Percentiles rank a stretch among this genome's conserved stretches.
Evolutionary conservation across 2,797 vertebrate species (phyloP).

Genomic region (Urosaurus nigricauda): DNA sequence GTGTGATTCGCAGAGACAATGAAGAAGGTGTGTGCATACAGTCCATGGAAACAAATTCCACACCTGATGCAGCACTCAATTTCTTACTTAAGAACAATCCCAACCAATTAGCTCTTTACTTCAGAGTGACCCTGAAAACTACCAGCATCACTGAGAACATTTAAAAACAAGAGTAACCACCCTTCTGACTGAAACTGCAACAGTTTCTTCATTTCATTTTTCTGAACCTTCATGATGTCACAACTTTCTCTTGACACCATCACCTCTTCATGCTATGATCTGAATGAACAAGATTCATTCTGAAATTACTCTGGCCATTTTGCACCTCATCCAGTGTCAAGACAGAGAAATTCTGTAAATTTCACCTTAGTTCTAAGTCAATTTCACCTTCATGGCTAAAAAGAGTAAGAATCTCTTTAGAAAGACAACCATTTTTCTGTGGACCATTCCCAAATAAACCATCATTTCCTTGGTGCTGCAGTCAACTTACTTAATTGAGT

Average conservation of each 20-base stretch:
- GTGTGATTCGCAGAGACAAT: too few relatives aligned
- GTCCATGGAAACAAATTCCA: background rate
- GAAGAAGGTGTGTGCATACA: too few relatives aligned
- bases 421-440: background rate
- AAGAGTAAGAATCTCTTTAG: background rate
- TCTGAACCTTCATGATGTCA: background rate
- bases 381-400: background rate
- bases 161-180: background rate
- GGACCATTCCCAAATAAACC: background rate
- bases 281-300: slow-evolving; percentile 1
- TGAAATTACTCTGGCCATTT: background rate
- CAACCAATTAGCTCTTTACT: background rate
- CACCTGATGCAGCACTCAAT: background rate
- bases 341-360: background rate
- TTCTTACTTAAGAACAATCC: background rate
- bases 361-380: slow-evolving; percentile 16
- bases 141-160: background rate
- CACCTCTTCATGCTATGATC: background rate
- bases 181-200: background rate
- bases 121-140: background rate
- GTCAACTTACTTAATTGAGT: background rate
- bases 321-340: background rate
- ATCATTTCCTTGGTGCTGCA: background rate
- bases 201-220: background rate
- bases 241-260: background rate